Percentiles rank a stretch among this genome's conserved stretches.
These are phyloP conservation scores for Manis pentadactyla DNA, from an alignment of 2,797 vertebrate genomes.

Conservation along the genomic window DNA sequence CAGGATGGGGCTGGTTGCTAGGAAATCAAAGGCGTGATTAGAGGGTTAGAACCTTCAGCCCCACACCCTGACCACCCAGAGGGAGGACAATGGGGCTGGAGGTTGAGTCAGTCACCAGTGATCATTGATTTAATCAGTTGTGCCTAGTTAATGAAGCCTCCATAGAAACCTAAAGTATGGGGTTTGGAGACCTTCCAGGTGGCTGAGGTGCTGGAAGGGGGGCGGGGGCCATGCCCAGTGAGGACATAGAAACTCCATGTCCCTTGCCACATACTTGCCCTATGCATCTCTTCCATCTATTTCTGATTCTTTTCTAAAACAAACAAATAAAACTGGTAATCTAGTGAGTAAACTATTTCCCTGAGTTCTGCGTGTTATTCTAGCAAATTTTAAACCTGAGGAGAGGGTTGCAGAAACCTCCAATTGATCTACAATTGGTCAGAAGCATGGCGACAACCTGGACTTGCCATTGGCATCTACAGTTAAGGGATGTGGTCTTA, in stretches of 20 bases:
- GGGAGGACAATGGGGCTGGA: background rate
- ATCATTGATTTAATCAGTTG: background rate
- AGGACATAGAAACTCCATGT: rapidly evolving
- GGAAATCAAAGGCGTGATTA: background rate
- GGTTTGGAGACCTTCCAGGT: background rate
- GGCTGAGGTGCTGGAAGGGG: background rate
- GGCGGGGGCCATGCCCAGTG: background rate
- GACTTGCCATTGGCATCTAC: background rate
- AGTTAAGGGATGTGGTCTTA: background rate
- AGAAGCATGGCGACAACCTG: background rate
- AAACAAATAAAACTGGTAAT: background rate
- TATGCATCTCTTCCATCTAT: background rate
- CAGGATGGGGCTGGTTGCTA: background rate
- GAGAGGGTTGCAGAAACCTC: too few species aligned
- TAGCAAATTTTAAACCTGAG: background rate
- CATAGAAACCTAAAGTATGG: background rate
- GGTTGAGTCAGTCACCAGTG: background rate
- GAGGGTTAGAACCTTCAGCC: background rate
- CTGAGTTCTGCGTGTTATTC: background rate
- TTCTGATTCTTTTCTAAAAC: background rate
- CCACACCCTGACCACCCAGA: background rate
- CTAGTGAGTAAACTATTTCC: background rate
- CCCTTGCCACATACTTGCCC: background rate
- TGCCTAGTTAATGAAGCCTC: background rate
- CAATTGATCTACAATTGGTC: background rate